Evolutionary conservation across 2,888 invertebrate species (phyloP).

Genomic region (Orchesella flavescens): DNA sequence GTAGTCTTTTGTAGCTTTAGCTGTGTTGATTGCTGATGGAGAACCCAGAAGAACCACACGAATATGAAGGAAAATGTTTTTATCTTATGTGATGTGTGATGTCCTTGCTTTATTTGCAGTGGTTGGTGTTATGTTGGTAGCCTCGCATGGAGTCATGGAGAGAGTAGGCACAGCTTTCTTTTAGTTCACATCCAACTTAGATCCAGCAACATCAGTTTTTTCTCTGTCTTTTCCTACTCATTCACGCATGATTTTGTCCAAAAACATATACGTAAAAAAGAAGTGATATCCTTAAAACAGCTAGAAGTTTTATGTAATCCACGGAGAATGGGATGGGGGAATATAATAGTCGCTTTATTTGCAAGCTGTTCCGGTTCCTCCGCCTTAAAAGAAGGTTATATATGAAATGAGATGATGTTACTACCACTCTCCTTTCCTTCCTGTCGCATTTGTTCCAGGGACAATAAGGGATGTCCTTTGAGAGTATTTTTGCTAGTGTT

Average conservation of each 20-base stretch:
- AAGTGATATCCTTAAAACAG: neutral
- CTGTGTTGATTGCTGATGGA: constrained; percentile 35
- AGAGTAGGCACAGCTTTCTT: neutral
- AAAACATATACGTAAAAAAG: neutral
- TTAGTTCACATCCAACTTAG: neutral
- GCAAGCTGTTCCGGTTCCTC: constrained; percentile 55
- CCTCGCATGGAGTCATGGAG: too few relatives aligned
- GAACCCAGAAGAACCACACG: neutral
- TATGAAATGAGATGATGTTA: too few relatives aligned
- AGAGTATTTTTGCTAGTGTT: neutral
- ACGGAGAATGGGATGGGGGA: neutral
- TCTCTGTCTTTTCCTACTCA: constrained; percentile 24
- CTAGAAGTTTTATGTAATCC: too few relatives aligned
- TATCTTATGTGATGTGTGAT: neutral
- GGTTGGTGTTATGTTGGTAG: too few relatives aligned
- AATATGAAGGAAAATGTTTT: neutral
- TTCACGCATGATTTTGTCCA: constrained; percentile 58
- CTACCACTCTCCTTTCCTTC: constrained; percentile 34
- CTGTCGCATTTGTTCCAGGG: neutral
- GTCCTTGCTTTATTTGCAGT: constrained; percentile 20
- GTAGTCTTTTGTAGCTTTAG: too few relatives aligned
- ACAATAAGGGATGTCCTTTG: neutral
- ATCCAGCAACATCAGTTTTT: neutral
- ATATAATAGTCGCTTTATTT: constrained; percentile 43
- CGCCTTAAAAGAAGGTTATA: neutral